A percentile compares a stretch with the other conserved stretches of the same genome.
phyloP scores from a whole-genome alignment of 2,888 invertebrate genomes.

The Mythimna vitellina region DNA sequence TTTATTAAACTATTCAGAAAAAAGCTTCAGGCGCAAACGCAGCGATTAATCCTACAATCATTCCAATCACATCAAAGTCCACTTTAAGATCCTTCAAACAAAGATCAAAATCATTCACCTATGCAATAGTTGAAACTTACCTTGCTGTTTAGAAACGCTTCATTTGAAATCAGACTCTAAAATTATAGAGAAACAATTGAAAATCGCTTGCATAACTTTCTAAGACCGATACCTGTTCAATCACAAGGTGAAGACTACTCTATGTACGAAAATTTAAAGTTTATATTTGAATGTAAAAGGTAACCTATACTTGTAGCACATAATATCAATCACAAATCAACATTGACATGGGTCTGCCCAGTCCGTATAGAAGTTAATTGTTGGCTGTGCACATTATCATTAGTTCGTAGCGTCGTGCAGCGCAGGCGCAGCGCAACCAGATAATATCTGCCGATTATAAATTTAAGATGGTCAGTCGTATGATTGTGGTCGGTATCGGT shows the following conservation, averaged over 20 bases:
- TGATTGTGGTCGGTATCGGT: conserved; percentile 56
- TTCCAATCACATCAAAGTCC: conserved; percentile 9
- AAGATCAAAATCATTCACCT: conserved; percentile 38
- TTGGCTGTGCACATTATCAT: conserved; percentile 81
- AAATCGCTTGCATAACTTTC: conserved; percentile 31
- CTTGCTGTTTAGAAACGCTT: conserved; percentile 10
- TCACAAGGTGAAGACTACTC: background rate
- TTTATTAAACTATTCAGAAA: conserved; percentile 56
- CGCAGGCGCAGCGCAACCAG: conserved; percentile 72
- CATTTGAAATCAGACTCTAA: conserved; percentile 46
- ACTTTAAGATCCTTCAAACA: background rate
- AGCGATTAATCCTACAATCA: conserved; percentile 38
- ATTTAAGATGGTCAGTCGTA: conserved; percentile 71
- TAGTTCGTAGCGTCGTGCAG: conserved; percentile 70
- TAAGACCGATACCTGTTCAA: conserved; percentile 7
- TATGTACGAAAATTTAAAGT: background rate
- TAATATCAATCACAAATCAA: conserved; percentile 89
- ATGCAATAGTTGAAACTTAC: conserved; percentile 33
- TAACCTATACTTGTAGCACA: conserved; percentile 67
- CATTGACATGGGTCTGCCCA: conserved; percentile 83
- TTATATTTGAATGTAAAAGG: conserved; percentile 3
- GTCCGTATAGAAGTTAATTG: conserved; percentile 84
- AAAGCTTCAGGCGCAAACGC: conserved; percentile 55
- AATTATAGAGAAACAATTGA: background rate
- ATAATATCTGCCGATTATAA: conserved; percentile 77